Percentiles rank a stretch among this genome's conserved stretches.
These are phyloP conservation scores for Tychaedon coryphoeus DNA, from an alignment of 2,113 vertebrate species.

Conservation along the genomic window DNA sequence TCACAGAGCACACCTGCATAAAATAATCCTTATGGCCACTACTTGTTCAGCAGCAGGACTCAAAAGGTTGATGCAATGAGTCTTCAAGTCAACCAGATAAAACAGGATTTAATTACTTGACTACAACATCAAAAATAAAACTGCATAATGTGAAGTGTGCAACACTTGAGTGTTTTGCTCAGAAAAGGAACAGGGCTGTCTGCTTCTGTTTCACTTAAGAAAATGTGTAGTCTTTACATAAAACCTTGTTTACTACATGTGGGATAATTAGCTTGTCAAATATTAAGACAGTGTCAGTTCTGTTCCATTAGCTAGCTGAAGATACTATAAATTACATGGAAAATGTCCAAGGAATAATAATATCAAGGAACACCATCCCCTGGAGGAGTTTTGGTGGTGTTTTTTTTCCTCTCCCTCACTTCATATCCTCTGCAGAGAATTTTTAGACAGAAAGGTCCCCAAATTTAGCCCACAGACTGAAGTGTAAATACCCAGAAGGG, in stretches of 20 bases:
- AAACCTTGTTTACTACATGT: background rate
- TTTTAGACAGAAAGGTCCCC: conserved; percentile 26
- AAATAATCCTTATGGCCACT: background rate
- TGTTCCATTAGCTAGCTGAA: conserved; percentile 1
- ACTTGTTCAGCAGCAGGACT: background rate
- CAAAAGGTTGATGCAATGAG: background rate
- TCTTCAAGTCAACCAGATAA: background rate
- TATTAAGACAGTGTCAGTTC: background rate
- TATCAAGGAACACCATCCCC: background rate
- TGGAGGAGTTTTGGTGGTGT: background rate
- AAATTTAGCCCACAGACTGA: background rate
- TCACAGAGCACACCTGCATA: background rate
- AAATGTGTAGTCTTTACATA: background rate
- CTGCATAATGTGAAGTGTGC: background rate
- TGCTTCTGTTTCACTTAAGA: background rate
- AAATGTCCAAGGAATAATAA: conserved; percentile 8
- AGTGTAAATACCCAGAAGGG: conserved; percentile 1
- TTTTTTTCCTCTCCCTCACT: background rate
- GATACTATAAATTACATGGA: background rate
- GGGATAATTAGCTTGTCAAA: background rate
- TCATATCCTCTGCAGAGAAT: background rate
- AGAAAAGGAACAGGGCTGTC: background rate
- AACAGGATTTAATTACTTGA: background rate
- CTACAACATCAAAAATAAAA: background rate
- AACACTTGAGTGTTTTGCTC: background rate